These are phyloP conservation scores for Enteromius anoplus DNA, from an alignment of 2,797 vertebrate species.

Conservation along the genomic window DNA sequence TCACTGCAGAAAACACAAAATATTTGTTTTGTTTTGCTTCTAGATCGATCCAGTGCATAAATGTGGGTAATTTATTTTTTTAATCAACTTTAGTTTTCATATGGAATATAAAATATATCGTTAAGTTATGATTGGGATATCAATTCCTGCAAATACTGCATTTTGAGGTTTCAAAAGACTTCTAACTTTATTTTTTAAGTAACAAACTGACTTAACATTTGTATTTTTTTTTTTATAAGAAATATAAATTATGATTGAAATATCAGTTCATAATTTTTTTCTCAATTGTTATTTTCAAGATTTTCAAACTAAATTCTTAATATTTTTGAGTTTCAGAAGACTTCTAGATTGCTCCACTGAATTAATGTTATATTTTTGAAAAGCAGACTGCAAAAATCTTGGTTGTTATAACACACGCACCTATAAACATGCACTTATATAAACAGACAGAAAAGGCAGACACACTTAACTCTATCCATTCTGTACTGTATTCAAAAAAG, in stretches of 20 bases:
- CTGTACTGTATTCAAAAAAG: background rate
- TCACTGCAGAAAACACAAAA: background rate
- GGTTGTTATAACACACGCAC: background rate
- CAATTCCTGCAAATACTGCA: background rate
- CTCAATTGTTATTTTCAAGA: background rate
- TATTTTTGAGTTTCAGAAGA: background rate
- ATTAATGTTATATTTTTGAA: background rate
- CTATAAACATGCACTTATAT: constrained; percentile 1
- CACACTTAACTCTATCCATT: constrained; percentile 3
- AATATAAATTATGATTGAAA: background rate
- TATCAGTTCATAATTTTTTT: background rate
- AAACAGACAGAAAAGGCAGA: background rate
- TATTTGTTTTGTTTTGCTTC: background rate
- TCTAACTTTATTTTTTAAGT: background rate
- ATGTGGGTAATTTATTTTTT: background rate
- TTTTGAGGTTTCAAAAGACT: background rate
- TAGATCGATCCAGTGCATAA: background rate
- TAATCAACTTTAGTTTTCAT: background rate
- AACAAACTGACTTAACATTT: background rate
- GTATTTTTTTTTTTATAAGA: background rate
- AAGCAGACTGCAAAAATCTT: background rate
- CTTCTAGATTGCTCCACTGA: background rate
- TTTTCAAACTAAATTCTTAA: too few relatives aligned
- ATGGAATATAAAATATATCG: background rate
- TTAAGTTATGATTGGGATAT: background rate